Conservation (phyloP, 2,113 vertebrate species). For the Lagenorhynchus albirostris region DNA sequence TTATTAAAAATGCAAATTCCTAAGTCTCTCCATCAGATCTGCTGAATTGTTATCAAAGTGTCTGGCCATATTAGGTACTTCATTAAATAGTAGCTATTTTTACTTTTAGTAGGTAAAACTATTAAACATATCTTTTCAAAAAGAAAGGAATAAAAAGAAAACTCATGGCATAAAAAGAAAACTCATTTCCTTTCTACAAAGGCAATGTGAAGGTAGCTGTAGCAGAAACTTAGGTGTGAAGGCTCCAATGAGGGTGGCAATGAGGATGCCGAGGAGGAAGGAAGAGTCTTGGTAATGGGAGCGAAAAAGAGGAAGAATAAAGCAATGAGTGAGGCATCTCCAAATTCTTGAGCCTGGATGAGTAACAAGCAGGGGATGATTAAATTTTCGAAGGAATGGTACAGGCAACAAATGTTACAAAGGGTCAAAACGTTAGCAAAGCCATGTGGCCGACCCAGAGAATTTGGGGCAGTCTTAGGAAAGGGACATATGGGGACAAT, state of each 20-base stretch:
- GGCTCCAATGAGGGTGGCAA: neutral
- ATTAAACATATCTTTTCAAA: neutral
- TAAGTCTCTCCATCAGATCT: neutral
- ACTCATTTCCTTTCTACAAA: neutral
- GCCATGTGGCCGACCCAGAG: neutral
- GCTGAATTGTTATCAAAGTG: neutral
- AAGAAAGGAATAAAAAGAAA: neutral
- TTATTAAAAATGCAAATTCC: neutral
- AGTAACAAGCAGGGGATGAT: neutral
- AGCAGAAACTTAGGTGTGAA: neutral
- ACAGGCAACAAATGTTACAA: neutral
- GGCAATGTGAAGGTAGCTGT: neutral
- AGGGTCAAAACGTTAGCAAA: neutral
- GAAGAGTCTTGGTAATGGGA: neutral
- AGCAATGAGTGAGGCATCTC: neutral
- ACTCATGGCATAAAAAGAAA: neutral
- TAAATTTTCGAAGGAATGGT: neutral
- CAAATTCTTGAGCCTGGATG: neutral
- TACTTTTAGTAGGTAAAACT: neutral
- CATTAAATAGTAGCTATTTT: constrained; percentile 14
- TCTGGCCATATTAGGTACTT: neutral
- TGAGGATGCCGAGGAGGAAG: neutral
- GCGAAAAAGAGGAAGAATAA: neutral
- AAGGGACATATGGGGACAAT: neutral
- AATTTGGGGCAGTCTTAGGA: constrained; percentile 7